Evolutionary conservation across 2,113 vertebrate genomes (phyloP).

Genomic region (Pseudorhombus dupliciocellatus): DNA sequence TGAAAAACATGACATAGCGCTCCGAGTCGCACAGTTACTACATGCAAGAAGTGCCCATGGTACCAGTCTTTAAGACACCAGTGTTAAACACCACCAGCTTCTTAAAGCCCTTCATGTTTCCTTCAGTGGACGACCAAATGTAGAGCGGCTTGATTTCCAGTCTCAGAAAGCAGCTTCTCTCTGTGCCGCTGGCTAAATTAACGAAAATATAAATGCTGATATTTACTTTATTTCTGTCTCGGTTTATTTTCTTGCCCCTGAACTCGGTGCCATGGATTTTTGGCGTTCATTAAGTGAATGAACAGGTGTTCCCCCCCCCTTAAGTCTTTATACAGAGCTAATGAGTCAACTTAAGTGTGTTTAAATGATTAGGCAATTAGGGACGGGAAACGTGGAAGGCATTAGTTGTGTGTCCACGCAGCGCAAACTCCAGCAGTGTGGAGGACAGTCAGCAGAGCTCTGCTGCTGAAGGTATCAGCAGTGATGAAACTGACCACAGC

Average conservation of each 20-base stretch:
- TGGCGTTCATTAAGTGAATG: slow-evolving; percentile 73
- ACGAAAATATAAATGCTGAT: slow-evolving; percentile 65
- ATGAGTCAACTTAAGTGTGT: slow-evolving; percentile 77
- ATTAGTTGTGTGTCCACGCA: slow-evolving; percentile 61
- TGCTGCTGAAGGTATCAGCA: slow-evolving; percentile 58
- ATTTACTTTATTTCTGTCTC: slow-evolving; percentile 65
- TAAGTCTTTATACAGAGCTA: slow-evolving; percentile 71
- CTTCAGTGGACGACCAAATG: slow-evolving; percentile 45
- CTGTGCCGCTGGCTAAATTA: slow-evolving; percentile 56
- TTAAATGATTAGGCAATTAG: slow-evolving; percentile 81
- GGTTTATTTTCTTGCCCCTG: slow-evolving; percentile 73
- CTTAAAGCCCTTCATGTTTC: slow-evolving; percentile 63
- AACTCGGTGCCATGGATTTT: slow-evolving; percentile 60
- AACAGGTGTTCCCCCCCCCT: slow-evolving; percentile 76
- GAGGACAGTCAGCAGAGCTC: slow-evolving; percentile 38
- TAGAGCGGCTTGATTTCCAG: slow-evolving; percentile 70
- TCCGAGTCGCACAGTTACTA: neutral
- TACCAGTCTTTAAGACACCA: too few relatives aligned
- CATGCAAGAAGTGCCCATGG: neutral
- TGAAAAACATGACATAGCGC: neutral
- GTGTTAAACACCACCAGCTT: slow-evolving; percentile 4
- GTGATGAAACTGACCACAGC: slow-evolving; percentile 54
- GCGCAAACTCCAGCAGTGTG: slow-evolving; percentile 48
- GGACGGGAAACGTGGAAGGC: slow-evolving; percentile 77
- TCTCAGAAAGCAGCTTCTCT: slow-evolving; percentile 45